phyloP scores from a whole-genome alignment of 2,797 vertebrate species.

The Helarctos malayanus region DNA sequence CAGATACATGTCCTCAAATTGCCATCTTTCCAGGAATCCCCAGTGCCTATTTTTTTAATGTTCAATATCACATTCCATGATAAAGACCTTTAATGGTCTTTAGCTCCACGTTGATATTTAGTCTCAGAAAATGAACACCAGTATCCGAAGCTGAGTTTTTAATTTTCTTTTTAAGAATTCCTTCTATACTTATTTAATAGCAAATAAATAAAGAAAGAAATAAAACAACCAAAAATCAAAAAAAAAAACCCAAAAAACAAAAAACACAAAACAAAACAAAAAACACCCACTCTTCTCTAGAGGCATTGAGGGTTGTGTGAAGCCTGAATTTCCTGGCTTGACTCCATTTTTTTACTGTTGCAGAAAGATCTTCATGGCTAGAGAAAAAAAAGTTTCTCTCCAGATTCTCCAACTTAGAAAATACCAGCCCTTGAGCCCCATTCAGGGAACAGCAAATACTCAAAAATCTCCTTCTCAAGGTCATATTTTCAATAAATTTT shows the following conservation, averaged over 20 bases:
- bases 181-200: conserved; percentile 30
- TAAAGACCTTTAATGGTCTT: conserved; percentile 40
- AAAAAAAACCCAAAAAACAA: no score
- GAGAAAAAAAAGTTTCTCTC: conserved; percentile 32
- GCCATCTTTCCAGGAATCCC: conserved; percentile 35
- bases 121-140: not conserved
- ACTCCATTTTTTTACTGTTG: not conserved
- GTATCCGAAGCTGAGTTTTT: conserved; percentile 38
- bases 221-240: no score
- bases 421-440: not conserved
- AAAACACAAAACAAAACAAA: not conserved
- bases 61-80: conserved; percentile 38
- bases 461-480: not conserved
- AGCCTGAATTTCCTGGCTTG: conserved; percentile 53
- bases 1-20: not conserved
- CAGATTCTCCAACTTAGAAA: conserved; percentile 27
- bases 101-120: conserved; percentile 55
- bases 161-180: conserved; percentile 47
- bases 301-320: not conserved
- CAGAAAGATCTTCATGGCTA: conserved; percentile 48
- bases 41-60: not conserved
- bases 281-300: conserved; percentile 1
- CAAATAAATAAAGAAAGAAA: no score
- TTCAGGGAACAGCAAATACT: not conserved
- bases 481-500: conserved; percentile 62